Evolutionary conservation across 2,797 vertebrate species (phyloP), one percentile per base, ranked within the genome.

Genomic region (Neoniphon sammara): DNA sequence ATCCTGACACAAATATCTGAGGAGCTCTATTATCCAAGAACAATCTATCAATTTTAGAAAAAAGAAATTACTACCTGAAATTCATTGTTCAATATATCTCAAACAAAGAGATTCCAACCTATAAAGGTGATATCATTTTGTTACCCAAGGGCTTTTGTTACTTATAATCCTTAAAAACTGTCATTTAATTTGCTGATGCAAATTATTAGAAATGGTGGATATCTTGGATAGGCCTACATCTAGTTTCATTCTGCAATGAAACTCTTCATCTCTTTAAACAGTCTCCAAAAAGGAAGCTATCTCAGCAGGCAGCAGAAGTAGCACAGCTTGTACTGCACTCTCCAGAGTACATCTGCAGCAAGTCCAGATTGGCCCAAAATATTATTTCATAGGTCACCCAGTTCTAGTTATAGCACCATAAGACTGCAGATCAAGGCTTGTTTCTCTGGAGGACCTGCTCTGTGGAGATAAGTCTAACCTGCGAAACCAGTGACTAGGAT

Each of bases 311-410:
- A 69, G 76, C 55, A 84, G 67, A 93, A 93, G 87, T 92, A 89
- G 93, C 86, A 85, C 91, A 88, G 78, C 72, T 47, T 58, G 79
- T 85, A 31, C 87, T 42, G 73, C 21, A 66, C 53, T 87, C 86
- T 92, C 86, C 14, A 81, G 70, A 81, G 89, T 81, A 78, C 60
- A 69, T 70, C 78, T 72, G 70, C 73, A 86, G 89, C 77, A 91
- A 86, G 87, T 90, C 92, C 87, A 83, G 77, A 85, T 82, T 46
- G 78, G 85, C 91, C 87, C 78, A 89, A 87, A 94, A 92, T 91
- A 88, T 63, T 71, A 89, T 80, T 82, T 88, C 82, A 77, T 77
- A 83, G 91, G 92, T 91, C 93, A 93, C 92, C 93, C 81, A 93
- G 85, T 93, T 94, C 88, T 90, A 76, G 83, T 84, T 91, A 79